A percentile compares a stretch with the other conserved stretches of the same genome.
Evolutionary conservation across 1,140 invertebrate genomes (phyloP).

Genomic region (Drosophila pectinifera): DNA sequence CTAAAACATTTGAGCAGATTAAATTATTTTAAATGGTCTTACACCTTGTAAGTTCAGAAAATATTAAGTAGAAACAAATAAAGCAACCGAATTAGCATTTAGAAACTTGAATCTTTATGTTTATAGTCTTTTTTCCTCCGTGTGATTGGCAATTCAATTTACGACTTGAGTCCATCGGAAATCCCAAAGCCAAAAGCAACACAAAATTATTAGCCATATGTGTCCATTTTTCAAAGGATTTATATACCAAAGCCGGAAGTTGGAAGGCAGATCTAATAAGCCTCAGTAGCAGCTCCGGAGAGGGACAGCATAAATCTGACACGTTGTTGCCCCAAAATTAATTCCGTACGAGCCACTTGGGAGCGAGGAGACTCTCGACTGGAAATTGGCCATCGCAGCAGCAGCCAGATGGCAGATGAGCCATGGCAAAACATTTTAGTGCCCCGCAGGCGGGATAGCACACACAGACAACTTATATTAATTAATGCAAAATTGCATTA

Average conservation of each 20-base stretch:
- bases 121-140: neutral
- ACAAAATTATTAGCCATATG: conserved; percentile 27
- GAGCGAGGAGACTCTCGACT: conserved; percentile 21
- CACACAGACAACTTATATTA: conserved; percentile 63
- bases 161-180: neutral
- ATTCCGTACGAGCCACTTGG: conserved; percentile 67
- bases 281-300: conserved; percentile 7
- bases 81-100: too few species aligned
- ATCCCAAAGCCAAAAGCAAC: conserved; percentile 1
- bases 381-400: conserved; percentile 39
- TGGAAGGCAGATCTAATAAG: conserved; percentile 44
- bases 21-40: too few species aligned
- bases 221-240: conserved; percentile 31
- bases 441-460: conserved; percentile 47
- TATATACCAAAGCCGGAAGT: conserved; percentile 22
- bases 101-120: neutral
- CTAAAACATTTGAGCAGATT: too few species aligned
- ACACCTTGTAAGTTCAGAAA: too few species aligned
- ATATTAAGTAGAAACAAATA: neutral
- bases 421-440: conserved; percentile 64
- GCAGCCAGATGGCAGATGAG: conserved; percentile 55
- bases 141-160: conserved; percentile 32
- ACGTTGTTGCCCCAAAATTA: conserved; percentile 77
- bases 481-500: conserved; percentile 82
- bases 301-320: conserved; percentile 54